Base-by-base conservation (phyloP, 2,113 vertebrate species). In the Prochilodus magdalenae region DNA sequence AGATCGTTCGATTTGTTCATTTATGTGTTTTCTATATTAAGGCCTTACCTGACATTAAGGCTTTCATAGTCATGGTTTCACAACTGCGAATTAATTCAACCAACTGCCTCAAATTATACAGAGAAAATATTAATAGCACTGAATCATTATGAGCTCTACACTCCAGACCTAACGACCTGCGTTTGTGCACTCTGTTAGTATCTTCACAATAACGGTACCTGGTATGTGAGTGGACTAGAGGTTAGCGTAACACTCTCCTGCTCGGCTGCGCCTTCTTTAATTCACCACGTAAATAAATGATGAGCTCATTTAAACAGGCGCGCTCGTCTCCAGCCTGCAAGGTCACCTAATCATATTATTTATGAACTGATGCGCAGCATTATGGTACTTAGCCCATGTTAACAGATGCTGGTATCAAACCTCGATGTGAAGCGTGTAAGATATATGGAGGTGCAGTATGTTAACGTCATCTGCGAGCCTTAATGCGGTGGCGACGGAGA, bases 311-410 rank as follows among this genome's bases (percentile, higher is more conserved):
- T 97, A 96, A 96, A 96, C 95, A 96, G 96, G 96, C 96, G 96
- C 95, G 95, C 95, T 96, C 95, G 95, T 96, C 94, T 93, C 91
- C 91, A 93, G 95, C 95, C 95, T 95, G n/a, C 86, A 95, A 96
- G 97, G 96, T 98, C 96, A 90, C 93, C 95, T 99, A 98, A 99
- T 98, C 97, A 95, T 98, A 98, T 99, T 99, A 99, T 99, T 99
- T 99, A 99, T 98, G 97, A 98, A 99, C 95, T 98, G 96, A 98
- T 98, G 96, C 96, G 97, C 96, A 97, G 96, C 97, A 96, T 98
- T 97, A 98, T 96, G 96, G 96, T 99, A 96, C 97, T 99, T 99
- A 99, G 96, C 89, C 94, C 96, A 95, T 99, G 97, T 99, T 99
- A 98, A 98, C 97, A 98, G 97, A 96, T 94, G 96, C 97, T 97